These are phyloP conservation scores for Drosophila quadrilineata DNA, from an alignment of 1,140 invertebrate genomes.

Conservation along the genomic window DNA sequence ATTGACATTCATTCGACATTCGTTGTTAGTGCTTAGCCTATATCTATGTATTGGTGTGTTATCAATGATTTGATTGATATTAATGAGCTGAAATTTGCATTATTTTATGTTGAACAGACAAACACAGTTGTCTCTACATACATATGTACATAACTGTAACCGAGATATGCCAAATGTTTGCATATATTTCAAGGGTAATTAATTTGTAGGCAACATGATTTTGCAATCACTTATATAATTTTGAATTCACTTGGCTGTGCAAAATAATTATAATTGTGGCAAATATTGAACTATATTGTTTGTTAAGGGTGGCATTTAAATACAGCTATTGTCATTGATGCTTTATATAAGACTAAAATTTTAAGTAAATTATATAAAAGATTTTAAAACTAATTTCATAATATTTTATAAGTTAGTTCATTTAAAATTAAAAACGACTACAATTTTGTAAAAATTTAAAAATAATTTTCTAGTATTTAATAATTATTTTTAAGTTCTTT, in stretches of 20 bases:
- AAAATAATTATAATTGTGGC: conserved; percentile 12
- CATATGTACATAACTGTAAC: no score
- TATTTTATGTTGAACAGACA: conserved; percentile 56
- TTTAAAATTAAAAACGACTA: no score
- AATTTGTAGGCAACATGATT: conserved; percentile 43
- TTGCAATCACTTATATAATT: conserved; percentile 38
- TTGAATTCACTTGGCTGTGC: conserved; percentile 22
- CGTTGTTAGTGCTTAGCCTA: background rate
- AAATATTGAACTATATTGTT: no score
- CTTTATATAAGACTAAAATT: no score
- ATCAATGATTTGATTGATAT: conserved; percentile 81
- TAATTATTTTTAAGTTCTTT: no score
- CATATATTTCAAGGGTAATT: conserved; percentile 73
- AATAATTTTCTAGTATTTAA: no score
- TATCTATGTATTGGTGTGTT: conserved; percentile 36
- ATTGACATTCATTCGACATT: conserved; percentile 9
- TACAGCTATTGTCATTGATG: no score
- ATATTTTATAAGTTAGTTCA: no score
- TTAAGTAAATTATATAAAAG: no score
- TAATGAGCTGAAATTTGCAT: conserved; percentile 80
- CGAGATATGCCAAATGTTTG: conserved; percentile 56
- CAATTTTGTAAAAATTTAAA: no score
- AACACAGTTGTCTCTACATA: background rate
- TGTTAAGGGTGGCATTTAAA: no score
- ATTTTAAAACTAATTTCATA: no score